Conservation (phyloP, 2,888 invertebrate genomes). For the Acleris emargana region DNA sequence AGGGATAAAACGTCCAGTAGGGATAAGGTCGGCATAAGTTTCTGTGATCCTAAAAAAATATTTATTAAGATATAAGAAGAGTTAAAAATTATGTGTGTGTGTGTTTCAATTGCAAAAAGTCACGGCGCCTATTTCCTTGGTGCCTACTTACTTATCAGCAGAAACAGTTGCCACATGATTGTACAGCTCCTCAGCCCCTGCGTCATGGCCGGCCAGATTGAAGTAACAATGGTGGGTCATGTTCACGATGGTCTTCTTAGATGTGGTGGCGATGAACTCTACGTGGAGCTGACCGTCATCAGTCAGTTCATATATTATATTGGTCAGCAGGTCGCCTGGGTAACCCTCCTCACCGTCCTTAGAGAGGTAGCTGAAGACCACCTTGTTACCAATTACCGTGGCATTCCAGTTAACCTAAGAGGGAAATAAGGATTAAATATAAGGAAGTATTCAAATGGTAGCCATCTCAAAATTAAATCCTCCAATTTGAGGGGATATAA, state of each 20-base stretch:
- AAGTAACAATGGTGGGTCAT: conserved; percentile 97
- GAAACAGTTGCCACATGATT: conserved; percentile 88
- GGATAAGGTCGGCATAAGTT: conserved; percentile 64
- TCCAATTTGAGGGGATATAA: no score
- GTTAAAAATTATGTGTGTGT: neutral
- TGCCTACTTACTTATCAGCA: conserved; percentile 85
- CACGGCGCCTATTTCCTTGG: no score
- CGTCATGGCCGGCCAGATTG: conserved; percentile 93
- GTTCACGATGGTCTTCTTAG: conserved; percentile 92
- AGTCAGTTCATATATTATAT: conserved; percentile 87
- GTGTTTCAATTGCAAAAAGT: neutral
- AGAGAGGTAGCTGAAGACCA: conserved; percentile 89
- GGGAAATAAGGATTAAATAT: conserved; percentile 31
- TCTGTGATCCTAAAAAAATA: conserved; percentile 63
- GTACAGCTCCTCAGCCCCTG: conserved; percentile 86
- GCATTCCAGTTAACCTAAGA: conserved; percentile 86
- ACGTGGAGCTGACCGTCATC: conserved; percentile 88
- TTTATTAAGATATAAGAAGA: conserved; percentile 15
- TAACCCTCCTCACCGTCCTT: conserved; percentile 94
- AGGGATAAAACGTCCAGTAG: conserved; percentile 61
- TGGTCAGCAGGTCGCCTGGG: conserved; percentile 91
- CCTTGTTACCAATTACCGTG: conserved; percentile 81
- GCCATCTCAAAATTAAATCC: no score
- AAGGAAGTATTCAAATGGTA: no score
- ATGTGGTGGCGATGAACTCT: conserved; percentile 87